These are phyloP conservation scores for Anas platyrhynchos DNA, from an alignment of 2,113 vertebrate genomes.

Conservation along the genomic window DNA sequence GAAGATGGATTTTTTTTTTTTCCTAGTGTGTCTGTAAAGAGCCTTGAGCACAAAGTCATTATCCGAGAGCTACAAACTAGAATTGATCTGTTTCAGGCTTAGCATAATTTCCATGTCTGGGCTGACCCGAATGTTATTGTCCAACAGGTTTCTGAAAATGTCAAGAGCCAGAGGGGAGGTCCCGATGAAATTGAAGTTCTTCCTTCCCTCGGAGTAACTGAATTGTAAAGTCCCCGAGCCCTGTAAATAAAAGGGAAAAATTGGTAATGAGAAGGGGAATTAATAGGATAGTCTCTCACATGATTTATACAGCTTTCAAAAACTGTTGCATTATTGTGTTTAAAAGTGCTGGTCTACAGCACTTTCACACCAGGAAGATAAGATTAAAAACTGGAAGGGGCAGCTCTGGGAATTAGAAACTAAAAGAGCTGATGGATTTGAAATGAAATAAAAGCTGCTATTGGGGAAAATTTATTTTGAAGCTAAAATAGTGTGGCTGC, in stretches of 20 bases:
- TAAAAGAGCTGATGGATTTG: constrained; percentile 48
- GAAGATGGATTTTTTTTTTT: neutral
- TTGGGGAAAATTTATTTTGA: constrained; percentile 49
- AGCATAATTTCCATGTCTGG: constrained; percentile 40
- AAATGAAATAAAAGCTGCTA: constrained; percentile 58
- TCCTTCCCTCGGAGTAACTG: constrained; percentile 11
- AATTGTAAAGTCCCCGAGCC: constrained; percentile 32
- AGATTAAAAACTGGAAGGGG: constrained; percentile 57
- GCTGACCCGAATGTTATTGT: neutral
- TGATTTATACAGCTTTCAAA: constrained; percentile 58
- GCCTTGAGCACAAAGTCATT: constrained; percentile 36
- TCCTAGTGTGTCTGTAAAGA: neutral
- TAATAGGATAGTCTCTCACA: constrained; percentile 46
- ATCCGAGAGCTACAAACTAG: constrained; percentile 1
- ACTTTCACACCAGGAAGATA: constrained; percentile 46
- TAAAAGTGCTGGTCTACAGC: constrained; percentile 59
- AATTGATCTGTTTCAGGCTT: constrained; percentile 45
- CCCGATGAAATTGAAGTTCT: constrained; percentile 27
- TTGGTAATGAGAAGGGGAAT: constrained; percentile 47
- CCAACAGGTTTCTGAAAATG: constrained; percentile 57
- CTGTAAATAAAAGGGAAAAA: constrained; percentile 61
- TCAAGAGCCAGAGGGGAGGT: constrained; percentile 59
- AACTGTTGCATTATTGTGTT: constrained; percentile 53
- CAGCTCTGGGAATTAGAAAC: constrained; percentile 59
- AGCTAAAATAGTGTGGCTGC: neutral